Evolutionary conservation across 2,113 vertebrate species (phyloP), one percentile per base, ranked within the genome.

Genomic region (Galeopterus variegatus): DNA sequence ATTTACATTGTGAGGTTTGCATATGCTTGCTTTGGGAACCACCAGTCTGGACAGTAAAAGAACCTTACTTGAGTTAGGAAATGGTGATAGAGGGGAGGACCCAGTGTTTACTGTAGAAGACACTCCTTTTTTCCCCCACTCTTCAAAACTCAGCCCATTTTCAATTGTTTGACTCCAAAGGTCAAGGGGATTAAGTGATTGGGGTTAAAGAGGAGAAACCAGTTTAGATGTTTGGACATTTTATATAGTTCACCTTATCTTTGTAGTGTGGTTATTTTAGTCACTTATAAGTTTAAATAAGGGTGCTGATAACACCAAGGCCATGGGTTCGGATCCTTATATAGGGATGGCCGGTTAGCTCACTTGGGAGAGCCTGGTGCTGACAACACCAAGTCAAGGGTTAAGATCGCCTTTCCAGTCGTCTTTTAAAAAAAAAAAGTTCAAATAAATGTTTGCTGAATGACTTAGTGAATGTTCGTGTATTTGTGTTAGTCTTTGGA

Each of bases 391-490:
- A 41, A 41, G 41, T 41, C 41, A 41, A 4, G 41, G 41, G 41
- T 41, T 41, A 41, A 41, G 41, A 41, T 41, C 41, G 41, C 41
- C 41, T 41, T 41, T 41, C 41, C 41, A 41, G 41, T 41, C 41
- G 41, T 41, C 41, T 41, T 41, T 41, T 3, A 41, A 41, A 41
- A 41, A 41, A 41, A 41, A 41, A 41, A 79, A 79, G 41, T 26
- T 77, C 85, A 45, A 85, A 31, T 69, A 50, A 60, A 62, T 62
- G n/a, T 86, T 84, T 92, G 52, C 33, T 93, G 52, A 76, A 67
- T 67, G 84, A 82, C 58, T 75, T 92, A 92, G 33, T 89, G 48
- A 90, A 70, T 92, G 9, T 60, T 89, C 60, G 19, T 83, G 5
- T 19, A 76, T 60, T 75, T 48, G 45, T 69, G 31, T 65, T 77